phyloP scores from a whole-genome alignment of 2,113 vertebrate species.

The Nematolebias whitei region DNA sequence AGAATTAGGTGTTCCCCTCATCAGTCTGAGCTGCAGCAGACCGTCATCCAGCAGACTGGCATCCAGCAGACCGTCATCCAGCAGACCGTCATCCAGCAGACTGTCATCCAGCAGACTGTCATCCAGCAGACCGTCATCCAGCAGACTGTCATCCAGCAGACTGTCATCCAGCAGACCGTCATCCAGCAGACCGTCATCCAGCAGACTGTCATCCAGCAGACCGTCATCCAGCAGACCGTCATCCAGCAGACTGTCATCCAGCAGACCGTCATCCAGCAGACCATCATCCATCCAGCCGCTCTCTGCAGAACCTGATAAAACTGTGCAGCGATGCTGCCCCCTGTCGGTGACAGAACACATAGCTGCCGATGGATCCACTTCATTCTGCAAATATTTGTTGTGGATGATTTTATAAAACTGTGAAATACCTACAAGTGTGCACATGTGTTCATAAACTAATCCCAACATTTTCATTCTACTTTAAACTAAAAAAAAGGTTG shows the following conservation, averaged over 20 bases:
- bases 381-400: no score
- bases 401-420: no score
- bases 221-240: no score
- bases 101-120: slow-evolving; percentile 13
- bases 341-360: slow-evolving; percentile 19
- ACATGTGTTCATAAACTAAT: no score
- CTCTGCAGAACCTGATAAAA: slow-evolving; percentile 28
- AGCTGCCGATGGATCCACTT: background rate
- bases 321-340: slow-evolving; percentile 46
- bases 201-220: slow-evolving; percentile 13
- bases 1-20: slow-evolving; percentile 4
- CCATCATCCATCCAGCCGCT: no score
- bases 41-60: slow-evolving; percentile 14
- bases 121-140: slow-evolving; percentile 4
- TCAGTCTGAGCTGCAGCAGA: slow-evolving; percentile 32
- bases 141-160: no score
- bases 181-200: no score
- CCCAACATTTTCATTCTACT: no score
- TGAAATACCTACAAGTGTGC: no score
- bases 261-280: no score
- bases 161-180: slow-evolving; percentile 2
- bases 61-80: slow-evolving; percentile 3
- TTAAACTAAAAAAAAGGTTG: no score
- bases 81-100: slow-evolving; percentile 21
- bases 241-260: slow-evolving; percentile 17